Percentiles rank a stretch among this genome's conserved stretches.
Evolutionary conservation across 2,888 invertebrate genomes (phyloP).

Genomic region (Cremastobaeus sp.): DNA sequence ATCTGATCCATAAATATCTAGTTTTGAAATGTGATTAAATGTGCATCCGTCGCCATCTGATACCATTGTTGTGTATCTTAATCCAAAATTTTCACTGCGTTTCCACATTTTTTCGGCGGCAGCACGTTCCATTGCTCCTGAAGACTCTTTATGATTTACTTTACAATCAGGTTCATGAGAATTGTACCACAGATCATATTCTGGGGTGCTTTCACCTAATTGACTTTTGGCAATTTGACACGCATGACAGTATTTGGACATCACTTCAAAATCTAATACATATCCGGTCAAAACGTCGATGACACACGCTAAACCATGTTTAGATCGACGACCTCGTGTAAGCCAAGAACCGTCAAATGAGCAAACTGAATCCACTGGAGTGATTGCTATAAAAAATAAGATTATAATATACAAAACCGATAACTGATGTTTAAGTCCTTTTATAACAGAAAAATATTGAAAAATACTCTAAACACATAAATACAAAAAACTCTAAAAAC

Average conservation of each 20-base stretch:
- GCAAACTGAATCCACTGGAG: no score
- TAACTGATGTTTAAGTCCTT: no score
- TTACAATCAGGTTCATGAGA: neutral
- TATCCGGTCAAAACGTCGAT: neutral
- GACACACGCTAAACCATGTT: neutral
- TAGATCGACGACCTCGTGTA: neutral
- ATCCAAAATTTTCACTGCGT: conserved; percentile 1
- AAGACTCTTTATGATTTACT: conserved; percentile 2
- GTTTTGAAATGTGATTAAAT: conserved; percentile 3
- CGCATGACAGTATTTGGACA: neutral
- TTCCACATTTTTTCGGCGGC: conserved; percentile 17
- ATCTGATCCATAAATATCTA: conserved; percentile 9
- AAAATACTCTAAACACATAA: no score
- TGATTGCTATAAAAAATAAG: no score
- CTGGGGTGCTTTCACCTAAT: conserved; percentile 5
- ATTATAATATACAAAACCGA: no score
- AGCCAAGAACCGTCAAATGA: conserved; percentile 1
- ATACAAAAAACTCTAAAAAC: no score
- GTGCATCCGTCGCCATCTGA: neutral
- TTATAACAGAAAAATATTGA: no score
- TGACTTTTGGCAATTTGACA: neutral
- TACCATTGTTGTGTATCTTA: conserved; percentile 8
- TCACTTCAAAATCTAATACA: neutral
- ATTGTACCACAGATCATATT: conserved; percentile 4
- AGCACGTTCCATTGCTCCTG: neutral